These are phyloP conservation scores for Melanotaenia trifasciata DNA, from an alignment of 2,797 vertebrate species.

Conservation along the genomic window DNA sequence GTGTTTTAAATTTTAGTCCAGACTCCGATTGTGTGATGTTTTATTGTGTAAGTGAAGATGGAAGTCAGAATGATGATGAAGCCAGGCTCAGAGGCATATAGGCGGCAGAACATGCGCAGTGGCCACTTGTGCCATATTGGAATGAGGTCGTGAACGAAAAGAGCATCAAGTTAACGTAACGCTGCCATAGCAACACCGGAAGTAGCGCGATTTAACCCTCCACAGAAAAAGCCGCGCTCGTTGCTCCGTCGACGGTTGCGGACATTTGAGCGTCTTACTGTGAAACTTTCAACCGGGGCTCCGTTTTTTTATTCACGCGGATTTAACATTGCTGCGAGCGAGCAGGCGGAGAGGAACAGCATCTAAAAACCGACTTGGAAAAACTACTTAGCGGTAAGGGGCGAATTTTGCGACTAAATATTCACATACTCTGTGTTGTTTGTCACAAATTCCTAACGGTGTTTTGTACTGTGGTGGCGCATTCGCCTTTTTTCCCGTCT, in stretches of 20 bases:
- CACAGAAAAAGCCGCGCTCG: conserved; percentile 5
- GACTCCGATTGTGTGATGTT: conserved; percentile 60
- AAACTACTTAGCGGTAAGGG: conserved; percentile 92
- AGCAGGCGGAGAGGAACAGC: conserved; percentile 87
- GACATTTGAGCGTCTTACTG: conserved; percentile 39
- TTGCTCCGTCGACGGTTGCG: neutral
- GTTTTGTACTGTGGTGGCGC: conserved; percentile 68
- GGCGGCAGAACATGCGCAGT: conserved; percentile 85
- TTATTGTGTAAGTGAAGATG: conserved; percentile 79
- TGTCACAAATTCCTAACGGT: conserved; percentile 63
- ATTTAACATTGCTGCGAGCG: conserved; percentile 70
- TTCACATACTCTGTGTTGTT: conserved; percentile 74
- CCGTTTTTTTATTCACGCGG: neutral
- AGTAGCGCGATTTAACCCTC: neutral
- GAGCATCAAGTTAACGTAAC: conserved; percentile 49
- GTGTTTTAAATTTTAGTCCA: conserved; percentile 28
- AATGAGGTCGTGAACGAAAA: conserved; percentile 90
- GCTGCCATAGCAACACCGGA: conserved; percentile 28
- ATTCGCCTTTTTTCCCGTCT: conserved; percentile 86
- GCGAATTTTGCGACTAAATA: conserved; percentile 78
- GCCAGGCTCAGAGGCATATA: conserved; percentile 81
- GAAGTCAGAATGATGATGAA: conserved; percentile 81
- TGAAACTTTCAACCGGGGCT: conserved; percentile 50
- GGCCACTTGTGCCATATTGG: conserved; percentile 94
- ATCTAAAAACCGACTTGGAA: conserved; percentile 87